Conservation (phyloP, 2,888 invertebrate species). For the Lasioglossum oenotherae region DNA sequence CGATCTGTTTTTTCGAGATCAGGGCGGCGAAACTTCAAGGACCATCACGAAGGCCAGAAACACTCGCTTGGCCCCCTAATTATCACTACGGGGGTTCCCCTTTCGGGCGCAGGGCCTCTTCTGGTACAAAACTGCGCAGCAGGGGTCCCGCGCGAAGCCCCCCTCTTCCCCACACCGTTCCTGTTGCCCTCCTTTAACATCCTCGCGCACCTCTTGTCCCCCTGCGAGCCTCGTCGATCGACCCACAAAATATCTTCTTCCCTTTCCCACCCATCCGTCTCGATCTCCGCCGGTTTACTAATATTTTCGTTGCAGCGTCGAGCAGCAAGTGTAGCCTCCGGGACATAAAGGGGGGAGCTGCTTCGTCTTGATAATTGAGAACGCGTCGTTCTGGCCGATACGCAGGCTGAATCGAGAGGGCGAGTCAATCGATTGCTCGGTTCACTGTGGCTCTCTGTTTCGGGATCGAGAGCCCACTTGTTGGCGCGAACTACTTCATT, state of each 20-base stretch:
- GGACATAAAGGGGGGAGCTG: neutral
- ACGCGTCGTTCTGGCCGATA: constrained; percentile 39
- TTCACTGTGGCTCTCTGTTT: constrained; percentile 30
- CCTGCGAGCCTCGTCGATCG: constrained; percentile 47
- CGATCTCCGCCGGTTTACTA: constrained; percentile 67
- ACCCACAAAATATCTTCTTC: constrained; percentile 51
- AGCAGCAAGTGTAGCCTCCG: constrained; percentile 50
- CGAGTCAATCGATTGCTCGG: constrained; percentile 47
- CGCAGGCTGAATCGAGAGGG: constrained; percentile 40
- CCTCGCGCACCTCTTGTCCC: constrained; percentile 63
- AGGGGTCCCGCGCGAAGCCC: constrained; percentile 78
- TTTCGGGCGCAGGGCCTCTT: constrained; percentile 79
- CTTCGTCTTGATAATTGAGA: constrained; percentile 59
- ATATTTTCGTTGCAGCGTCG: constrained; percentile 62
- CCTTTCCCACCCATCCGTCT: constrained; percentile 41
- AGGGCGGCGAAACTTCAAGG: constrained; percentile 83
- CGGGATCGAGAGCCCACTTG: constrained; percentile 56
- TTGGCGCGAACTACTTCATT: constrained; percentile 52
- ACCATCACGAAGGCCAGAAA: constrained; percentile 82
- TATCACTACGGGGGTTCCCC: constrained; percentile 84
- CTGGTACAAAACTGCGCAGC: constrained; percentile 83
- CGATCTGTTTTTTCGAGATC: constrained; percentile 75
- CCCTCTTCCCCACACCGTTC: constrained; percentile 32
- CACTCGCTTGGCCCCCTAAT: constrained; percentile 84
- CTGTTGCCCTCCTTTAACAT: constrained; percentile 47